These are phyloP conservation scores for Calameuta pallipes DNA, from an alignment of 2,888 invertebrate species.

Conservation along the genomic window DNA sequence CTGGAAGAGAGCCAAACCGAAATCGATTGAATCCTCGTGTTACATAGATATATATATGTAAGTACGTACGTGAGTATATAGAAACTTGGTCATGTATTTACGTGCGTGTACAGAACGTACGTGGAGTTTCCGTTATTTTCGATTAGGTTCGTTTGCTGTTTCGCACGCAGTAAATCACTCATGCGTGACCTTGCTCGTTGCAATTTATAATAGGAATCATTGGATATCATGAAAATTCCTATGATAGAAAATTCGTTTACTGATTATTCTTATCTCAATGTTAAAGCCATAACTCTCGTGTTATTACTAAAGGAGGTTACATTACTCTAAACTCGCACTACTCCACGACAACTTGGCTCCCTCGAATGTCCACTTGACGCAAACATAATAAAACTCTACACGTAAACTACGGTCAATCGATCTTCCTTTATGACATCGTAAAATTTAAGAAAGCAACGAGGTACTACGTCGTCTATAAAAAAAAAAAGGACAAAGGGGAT, in stretches of 20 bases:
- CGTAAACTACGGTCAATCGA: conserved; percentile 34
- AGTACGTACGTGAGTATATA: not conserved
- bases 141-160: not conserved
- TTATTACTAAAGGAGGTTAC: not conserved
- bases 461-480: not conserved
- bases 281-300: not conserved
- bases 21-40: conserved; percentile 43
- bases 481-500: not conserved
- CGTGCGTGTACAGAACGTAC: conserved; percentile 32
- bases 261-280: not conserved
- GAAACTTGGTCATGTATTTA: conserved; percentile 50
- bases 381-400: conserved; percentile 34
- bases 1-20: conserved; percentile 43
- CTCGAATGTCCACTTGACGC: conserved; percentile 24
- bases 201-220: not conserved
- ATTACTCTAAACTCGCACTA: not conserved
- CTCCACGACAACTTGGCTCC: conserved; percentile 1
- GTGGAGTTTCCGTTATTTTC: conserved; percentile 3
- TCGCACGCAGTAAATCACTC: not conserved
- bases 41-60: conserved; percentile 27
- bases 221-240: not conserved
- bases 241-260: not conserved
- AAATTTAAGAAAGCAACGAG: conserved; percentile 13
- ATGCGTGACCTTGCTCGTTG: not conserved
- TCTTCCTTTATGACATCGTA: conserved; percentile 30